A percentile compares a stretch with the other conserved stretches of the same genome.
Evolutionary conservation across 2,797 vertebrate species (phyloP).

Genomic region (Takifugu rubripes): DNA sequence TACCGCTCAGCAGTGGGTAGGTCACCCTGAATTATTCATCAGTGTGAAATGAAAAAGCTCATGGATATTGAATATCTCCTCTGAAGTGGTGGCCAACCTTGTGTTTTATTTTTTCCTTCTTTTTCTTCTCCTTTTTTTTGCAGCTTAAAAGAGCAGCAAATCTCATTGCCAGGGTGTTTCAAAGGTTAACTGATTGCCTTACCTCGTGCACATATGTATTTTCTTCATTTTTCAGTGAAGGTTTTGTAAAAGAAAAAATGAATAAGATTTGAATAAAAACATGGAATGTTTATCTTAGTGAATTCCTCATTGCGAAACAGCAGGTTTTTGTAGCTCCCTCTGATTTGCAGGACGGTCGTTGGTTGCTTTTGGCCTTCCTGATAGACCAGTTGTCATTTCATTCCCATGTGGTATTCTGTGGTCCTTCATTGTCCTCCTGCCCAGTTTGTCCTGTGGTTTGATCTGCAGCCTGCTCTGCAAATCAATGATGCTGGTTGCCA

Average conservation of each 20-base stretch:
- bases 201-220: conserved; percentile 58
- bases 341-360: conserved; percentile 17
- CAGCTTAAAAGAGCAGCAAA: conserved; percentile 46
- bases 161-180: conserved; percentile 40
- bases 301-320: conserved; percentile 6
- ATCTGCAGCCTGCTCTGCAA: conserved; percentile 50
- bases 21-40: conserved; percentile 81
- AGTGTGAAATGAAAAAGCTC: conserved; percentile 76
- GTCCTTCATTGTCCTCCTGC: conserved; percentile 36
- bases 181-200: conserved; percentile 65
- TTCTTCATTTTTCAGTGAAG: conserved; percentile 27
- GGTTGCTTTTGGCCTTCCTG: conserved; percentile 37
- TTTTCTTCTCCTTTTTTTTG: conserved; percentile 21
- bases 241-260: conserved; percentile 17
- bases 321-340: conserved; percentile 3
- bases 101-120: conserved; percentile 20
- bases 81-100: conserved; percentile 71
- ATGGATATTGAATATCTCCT: conserved; percentile 76
- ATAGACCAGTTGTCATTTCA: conserved; percentile 56
- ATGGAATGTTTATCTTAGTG: conserved; percentile 1
- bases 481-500: conserved; percentile 56
- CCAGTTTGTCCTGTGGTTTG: conserved; percentile 56
- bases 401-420: conserved; percentile 38
- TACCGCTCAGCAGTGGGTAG: conserved; percentile 67
- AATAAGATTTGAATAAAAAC: conserved; percentile 3